These are phyloP conservation scores for Drosophila leonis DNA, from an alignment of 2,888 invertebrate genomes.

Conservation along the genomic window DNA sequence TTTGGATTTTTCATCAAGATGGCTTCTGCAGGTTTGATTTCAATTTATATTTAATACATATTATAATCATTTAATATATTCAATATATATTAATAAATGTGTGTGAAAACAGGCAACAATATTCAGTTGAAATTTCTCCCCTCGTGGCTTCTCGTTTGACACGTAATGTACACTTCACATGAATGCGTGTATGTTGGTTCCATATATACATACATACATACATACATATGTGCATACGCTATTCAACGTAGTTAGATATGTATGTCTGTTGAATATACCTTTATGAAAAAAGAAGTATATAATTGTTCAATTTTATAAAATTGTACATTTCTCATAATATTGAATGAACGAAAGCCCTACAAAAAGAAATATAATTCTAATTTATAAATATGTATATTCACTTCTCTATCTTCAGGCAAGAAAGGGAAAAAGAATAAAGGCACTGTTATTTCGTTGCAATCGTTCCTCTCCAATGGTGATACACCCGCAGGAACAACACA, in stretches of 20 bases:
- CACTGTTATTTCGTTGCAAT: slow-evolving; percentile 92
- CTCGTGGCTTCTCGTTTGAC: slow-evolving; percentile 55
- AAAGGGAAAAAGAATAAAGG: slow-evolving; percentile 95
- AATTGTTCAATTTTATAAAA: background rate
- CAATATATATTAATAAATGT: background rate
- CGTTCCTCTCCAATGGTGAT: slow-evolving; percentile 91
- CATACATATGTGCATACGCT: background rate
- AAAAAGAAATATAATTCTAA: background rate
- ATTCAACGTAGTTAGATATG: background rate
- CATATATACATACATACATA: background rate
- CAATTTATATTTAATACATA: slow-evolving; percentile 40
- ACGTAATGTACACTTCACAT: slow-evolving; percentile 50
- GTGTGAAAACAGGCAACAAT: background rate
- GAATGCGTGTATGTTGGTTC: background rate
- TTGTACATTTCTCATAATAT: background rate
- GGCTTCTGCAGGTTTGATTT: slow-evolving; percentile 91
- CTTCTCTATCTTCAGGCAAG: slow-evolving; percentile 87
- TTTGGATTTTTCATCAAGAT: slow-evolving; percentile 87
- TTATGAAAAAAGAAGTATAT: background rate
- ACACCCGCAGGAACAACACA: slow-evolving; percentile 85
- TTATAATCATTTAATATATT: background rate
- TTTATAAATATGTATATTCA: background rate
- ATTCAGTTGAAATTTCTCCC: slow-evolving; percentile 10
- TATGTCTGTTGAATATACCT: background rate
- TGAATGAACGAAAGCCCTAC: background rate